Evolutionary conservation across 2,113 vertebrate genomes (phyloP).

Genomic region (Cololabis saira): DNA sequence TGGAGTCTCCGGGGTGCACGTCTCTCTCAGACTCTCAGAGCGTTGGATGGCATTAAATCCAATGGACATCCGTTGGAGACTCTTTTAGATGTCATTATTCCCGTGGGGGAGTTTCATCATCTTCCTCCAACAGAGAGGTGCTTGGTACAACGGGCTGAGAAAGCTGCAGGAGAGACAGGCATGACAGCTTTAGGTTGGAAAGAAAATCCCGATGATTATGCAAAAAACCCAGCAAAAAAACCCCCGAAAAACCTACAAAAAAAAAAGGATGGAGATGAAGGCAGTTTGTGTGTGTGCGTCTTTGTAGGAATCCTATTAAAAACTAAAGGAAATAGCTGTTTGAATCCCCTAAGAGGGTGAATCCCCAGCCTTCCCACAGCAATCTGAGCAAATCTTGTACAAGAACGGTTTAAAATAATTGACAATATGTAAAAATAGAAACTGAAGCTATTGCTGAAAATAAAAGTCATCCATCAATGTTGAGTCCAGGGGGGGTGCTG

Average conservation of each 20-base stretch:
- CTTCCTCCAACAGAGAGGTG: constrained; percentile 38
- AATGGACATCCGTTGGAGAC: constrained; percentile 61
- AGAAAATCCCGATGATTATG: constrained; percentile 64
- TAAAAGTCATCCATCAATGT: constrained; percentile 75
- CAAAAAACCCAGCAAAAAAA: constrained; percentile 44
- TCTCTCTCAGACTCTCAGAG: constrained; percentile 39
- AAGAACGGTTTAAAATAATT: constrained; percentile 67
- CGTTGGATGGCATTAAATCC: constrained; percentile 61
- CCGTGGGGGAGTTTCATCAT: constrained; percentile 61
- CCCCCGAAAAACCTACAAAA: background rate
- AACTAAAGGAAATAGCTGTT: background rate
- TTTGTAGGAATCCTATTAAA: background rate
- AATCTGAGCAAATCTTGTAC: constrained; percentile 44
- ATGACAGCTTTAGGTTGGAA: constrained; percentile 53
- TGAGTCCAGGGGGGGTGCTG: constrained; percentile 39
- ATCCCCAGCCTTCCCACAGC: constrained; percentile 18
- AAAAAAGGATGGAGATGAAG: background rate
- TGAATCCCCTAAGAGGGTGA: background rate
- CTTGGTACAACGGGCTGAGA: constrained; percentile 17
- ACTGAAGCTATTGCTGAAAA: constrained; percentile 63
- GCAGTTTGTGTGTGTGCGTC: background rate
- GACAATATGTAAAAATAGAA: constrained; percentile 70
- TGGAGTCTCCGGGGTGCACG: constrained; percentile 18
- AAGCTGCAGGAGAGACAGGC: constrained; percentile 44
- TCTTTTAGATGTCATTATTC: constrained; percentile 70